Evolutionary conservation across 2,797 vertebrate species (phyloP).

Genomic region (Hozukius guyotensis): DNA sequence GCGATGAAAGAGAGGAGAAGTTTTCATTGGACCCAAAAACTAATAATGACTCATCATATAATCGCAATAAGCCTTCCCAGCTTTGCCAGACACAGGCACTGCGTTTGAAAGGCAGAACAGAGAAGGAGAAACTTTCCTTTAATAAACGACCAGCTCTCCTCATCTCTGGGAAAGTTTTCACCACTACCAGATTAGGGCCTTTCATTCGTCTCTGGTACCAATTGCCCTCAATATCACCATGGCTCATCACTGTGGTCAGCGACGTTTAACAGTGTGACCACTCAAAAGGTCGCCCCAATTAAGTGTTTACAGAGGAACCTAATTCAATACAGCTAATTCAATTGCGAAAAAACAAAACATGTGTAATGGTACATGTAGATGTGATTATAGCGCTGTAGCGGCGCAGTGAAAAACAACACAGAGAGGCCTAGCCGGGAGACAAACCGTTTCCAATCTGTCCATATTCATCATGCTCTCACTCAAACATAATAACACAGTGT

Average conservation of each 20-base stretch:
- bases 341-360: constrained; percentile 65
- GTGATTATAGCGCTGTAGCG: constrained; percentile 53
- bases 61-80: constrained; percentile 46
- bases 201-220: constrained; percentile 64
- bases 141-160: constrained; percentile 39
- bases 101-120: constrained; percentile 37
- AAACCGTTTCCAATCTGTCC: constrained; percentile 60
- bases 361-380: constrained; percentile 66
- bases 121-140: constrained; percentile 47
- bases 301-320: constrained; percentile 64
- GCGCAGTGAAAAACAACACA: constrained; percentile 42
- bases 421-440: constrained; percentile 42
- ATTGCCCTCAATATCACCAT: constrained; percentile 53
- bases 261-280: constrained; percentile 56
- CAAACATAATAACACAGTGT: constrained; percentile 58
- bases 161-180: constrained; percentile 64
- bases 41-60: constrained; percentile 68
- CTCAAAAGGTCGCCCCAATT: constrained; percentile 62
- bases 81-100: constrained; percentile 45
- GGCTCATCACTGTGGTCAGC: constrained; percentile 62
- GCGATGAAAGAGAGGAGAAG: constrained; percentile 4
- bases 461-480: constrained; percentile 57
- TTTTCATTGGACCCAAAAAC: constrained; percentile 51
- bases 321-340: constrained; percentile 68
- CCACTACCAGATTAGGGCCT: constrained; percentile 54